Evolutionary conservation across 2,113 vertebrate genomes (phyloP).

Genomic region (Leptodactylus fuscus): DNA sequence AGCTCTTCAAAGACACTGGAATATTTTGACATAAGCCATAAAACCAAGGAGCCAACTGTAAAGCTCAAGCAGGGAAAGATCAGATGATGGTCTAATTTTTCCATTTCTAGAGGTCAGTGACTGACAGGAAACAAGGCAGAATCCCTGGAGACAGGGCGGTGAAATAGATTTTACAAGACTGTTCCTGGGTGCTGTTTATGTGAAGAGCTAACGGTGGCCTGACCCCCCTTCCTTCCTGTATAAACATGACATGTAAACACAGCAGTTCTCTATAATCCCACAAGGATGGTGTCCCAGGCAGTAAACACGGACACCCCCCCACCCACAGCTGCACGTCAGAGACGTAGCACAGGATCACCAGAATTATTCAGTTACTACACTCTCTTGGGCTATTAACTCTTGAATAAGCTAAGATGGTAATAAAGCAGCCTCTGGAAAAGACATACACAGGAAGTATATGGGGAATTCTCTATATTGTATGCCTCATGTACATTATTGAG

Average conservation of each 20-base stretch:
- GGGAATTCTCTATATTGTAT: too few relatives aligned
- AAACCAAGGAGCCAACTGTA: not conserved
- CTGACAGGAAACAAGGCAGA: not conserved
- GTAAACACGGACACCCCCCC: not conserved
- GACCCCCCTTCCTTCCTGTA: not conserved
- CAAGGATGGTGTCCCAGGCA: not conserved
- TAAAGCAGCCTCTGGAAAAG: not conserved
- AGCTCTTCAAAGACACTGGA: not conserved
- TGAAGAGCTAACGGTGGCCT: not conserved
- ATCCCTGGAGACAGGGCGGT: not conserved
- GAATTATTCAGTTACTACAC: not conserved
- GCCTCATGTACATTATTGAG: too few relatives aligned
- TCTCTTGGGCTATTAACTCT: not conserved
- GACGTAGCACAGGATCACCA: not conserved
- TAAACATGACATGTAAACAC: slow-evolving; percentile 15
- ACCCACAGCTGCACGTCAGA: not conserved
- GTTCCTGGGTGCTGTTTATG: not conserved
- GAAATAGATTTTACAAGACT: not conserved
- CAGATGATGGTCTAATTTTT: too few relatives aligned
- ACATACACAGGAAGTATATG: too few relatives aligned
- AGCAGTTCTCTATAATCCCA: not conserved
- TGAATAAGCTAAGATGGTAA: not conserved
- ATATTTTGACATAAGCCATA: not conserved
- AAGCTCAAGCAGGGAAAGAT: not conserved
- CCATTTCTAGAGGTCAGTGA: not conserved